These are phyloP conservation scores for Nothocercus nigrocapillus DNA, from an alignment of 2,113 vertebrate genomes.

Conservation along the genomic window DNA sequence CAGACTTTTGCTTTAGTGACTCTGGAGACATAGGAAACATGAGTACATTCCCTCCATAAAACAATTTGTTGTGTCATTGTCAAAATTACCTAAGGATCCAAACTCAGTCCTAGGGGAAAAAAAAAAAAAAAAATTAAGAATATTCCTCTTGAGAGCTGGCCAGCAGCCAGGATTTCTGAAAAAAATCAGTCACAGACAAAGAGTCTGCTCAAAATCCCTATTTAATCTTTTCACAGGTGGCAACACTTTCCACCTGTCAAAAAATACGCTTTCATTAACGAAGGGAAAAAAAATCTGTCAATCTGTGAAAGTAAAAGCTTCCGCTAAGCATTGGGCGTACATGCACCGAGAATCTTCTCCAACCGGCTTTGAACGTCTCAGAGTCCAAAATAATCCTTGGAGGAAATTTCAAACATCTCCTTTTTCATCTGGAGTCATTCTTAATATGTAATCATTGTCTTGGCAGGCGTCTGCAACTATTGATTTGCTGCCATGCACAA, in stretches of 20 bases:
- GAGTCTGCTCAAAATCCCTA: constrained; percentile 6
- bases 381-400: background rate
- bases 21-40: constrained; percentile 40
- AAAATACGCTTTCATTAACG: background rate
- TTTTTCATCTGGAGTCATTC: constrained; percentile 8
- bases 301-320: constrained; percentile 10
- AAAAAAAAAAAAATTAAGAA: constrained; percentile 49
- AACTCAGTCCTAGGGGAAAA: constrained; percentile 21
- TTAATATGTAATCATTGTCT: background rate
- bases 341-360: background rate
- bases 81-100: constrained; percentile 26
- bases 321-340: background rate
- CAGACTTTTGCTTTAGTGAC: constrained; percentile 4
- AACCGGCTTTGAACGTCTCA: constrained; percentile 15
- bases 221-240: constrained; percentile 40
- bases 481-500: background rate
- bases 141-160: constrained; percentile 49
- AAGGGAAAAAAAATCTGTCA: background rate
- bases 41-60: background rate
- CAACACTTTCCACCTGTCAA: constrained; percentile 16
- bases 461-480: constrained; percentile 23
- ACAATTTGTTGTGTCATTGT: constrained; percentile 57
- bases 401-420: constrained; percentile 42
- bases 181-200: background rate
- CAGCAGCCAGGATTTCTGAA: constrained; percentile 5